Conservation (phyloP, 2,113 vertebrate species). For the Octodon degus region DNA sequence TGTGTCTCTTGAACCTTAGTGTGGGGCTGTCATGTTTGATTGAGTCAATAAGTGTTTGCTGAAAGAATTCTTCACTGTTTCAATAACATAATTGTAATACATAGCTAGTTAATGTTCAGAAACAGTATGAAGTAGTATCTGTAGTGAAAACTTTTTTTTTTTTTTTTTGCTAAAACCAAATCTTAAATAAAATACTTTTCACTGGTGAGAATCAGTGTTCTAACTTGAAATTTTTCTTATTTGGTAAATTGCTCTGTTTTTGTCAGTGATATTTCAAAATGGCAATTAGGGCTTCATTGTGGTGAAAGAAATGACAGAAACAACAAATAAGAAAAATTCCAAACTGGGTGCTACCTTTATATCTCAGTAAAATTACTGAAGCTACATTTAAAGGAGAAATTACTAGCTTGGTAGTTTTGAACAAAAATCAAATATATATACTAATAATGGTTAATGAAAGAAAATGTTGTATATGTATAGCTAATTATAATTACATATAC, state of each 20-base stretch:
- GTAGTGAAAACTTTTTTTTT: conserved; percentile 78
- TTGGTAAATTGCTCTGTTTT: conserved; percentile 78
- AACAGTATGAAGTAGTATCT: conserved; percentile 75
- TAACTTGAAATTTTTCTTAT: conserved; percentile 48
- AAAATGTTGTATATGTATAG: not conserved
- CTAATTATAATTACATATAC: not conserved
- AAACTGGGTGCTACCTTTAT: not conserved
- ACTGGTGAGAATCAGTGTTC: not conserved
- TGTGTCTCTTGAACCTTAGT: not conserved
- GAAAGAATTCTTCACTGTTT: conserved; percentile 53
- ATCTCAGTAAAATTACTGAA: not conserved
- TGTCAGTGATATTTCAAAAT: conserved; percentile 17
- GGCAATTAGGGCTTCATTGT: not conserved
- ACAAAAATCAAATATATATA: not conserved
- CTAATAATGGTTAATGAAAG: not conserved
- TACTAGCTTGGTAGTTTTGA: not conserved
- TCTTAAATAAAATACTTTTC: not conserved
- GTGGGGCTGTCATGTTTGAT: fast-evolving
- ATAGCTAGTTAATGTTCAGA: conserved; percentile 59
- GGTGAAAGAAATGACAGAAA: conserved; percentile 35
- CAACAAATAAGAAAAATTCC: not conserved
- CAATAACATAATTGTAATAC: conserved; percentile 47
- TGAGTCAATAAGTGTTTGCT: not conserved
- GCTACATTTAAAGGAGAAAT: not conserved
- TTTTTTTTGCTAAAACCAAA: not conserved